Base-by-base conservation (phyloP, 2,888 invertebrate species). In the Scrobipalpa costella region DNA sequence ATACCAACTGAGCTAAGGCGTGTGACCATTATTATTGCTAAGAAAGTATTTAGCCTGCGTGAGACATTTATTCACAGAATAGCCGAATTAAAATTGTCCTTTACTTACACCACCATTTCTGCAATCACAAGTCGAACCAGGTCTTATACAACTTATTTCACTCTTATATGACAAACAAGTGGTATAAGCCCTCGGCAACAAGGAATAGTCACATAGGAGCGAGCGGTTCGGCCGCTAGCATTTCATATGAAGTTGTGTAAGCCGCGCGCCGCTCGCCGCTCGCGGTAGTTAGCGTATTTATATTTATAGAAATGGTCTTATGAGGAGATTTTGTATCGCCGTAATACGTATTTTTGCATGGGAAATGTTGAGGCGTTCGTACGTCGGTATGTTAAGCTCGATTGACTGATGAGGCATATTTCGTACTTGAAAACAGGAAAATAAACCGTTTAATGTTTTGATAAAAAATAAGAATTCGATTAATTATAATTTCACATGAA, bases 321-420 rank as follows among this genome's bases (percentile, higher is more conserved):
- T 81, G 82, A 83, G 80, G 83, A 86, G 80, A 83, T 86, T 86
- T 85, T 85, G 83, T 83, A 83, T 80, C 71, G 83, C 80, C 75
- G 76, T 76, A 69, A 75, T 69, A 74, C 80, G 81, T 85, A 85
- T 85, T 83, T 84, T 85, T 85, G 80, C 83, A 83, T 79, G 79
- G 75, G 78, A 79, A 74, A 76, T 76, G 71, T 71, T 68, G 61
- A 67, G 65, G 64, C 59, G 67, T 65, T 60, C 65, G 27, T 57
- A n/a, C 57, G 57, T 36, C 19, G 57, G 33, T 55, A 13, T 55
- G 55, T 55, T 5, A 1, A 7, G 19, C 57, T 57, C 36, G 57
- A 7, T 9, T 11, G 19, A 38, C 19, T 38, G 38, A 9, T 55
- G 8, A 34, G 13, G n/a, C 55, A 34, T 40, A 13, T 40, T 40